A percentile compares a stretch with the other conserved stretches of the same genome.
Conservation (phyloP, 2,888 invertebrate genomes). For the Cactoblastis cactorum region DNA sequence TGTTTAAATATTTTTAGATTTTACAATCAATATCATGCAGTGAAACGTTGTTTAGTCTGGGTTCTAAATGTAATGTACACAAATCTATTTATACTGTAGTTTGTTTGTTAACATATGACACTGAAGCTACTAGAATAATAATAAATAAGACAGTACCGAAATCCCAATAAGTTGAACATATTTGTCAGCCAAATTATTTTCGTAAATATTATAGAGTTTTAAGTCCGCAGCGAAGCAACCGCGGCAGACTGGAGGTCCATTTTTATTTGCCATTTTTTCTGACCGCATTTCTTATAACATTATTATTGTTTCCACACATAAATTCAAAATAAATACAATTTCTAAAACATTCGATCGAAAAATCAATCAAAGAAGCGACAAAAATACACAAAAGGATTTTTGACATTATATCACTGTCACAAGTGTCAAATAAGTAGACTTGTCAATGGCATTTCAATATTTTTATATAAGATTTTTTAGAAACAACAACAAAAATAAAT, state of each 20-base stretch:
- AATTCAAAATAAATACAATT: not conserved
- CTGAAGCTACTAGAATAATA: too few species aligned
- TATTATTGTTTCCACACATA: not conserved
- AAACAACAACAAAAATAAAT: too few species aligned
- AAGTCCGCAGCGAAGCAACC: slow-evolving; percentile 35
- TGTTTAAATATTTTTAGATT: too few species aligned
- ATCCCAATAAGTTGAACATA: slow-evolving; percentile 32
- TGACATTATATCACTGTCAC: not conserved
- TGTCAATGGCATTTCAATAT: too few species aligned
- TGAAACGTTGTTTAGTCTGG: too few species aligned
- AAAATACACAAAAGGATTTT: not conserved
- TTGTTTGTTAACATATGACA: too few species aligned
- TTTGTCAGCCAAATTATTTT: slow-evolving; percentile 28
- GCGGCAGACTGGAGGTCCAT: slow-evolving; percentile 29
- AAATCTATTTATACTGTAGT: too few species aligned
- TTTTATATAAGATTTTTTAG: too few species aligned
- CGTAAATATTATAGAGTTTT: slow-evolving; percentile 32
- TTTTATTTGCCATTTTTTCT: not conserved
- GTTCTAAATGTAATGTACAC: too few species aligned
- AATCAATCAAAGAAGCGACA: slow-evolving; percentile 5
- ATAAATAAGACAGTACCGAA: slow-evolving; percentile 25
- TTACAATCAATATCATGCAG: too few species aligned
- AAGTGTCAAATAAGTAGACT: not conserved
- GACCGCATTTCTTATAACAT: slow-evolving; percentile 1
- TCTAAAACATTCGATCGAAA: too few species aligned